phyloP scores from a whole-genome alignment of 1,140 invertebrate genomes.

The Drosophila setifemur region DNA sequence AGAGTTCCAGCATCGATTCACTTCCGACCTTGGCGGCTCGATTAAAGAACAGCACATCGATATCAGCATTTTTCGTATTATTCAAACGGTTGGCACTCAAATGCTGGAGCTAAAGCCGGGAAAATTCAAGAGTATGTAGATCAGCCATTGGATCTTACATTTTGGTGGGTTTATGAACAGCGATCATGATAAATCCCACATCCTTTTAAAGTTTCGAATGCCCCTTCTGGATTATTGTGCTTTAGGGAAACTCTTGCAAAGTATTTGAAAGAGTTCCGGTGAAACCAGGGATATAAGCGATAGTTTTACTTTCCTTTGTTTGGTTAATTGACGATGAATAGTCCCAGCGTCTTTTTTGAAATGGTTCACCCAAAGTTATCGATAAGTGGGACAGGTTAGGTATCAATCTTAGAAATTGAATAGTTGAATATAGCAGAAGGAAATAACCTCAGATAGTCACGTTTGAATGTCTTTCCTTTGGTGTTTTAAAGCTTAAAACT shows the following conservation, averaged over 20 bases:
- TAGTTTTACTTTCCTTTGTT: background rate
- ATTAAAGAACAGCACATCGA: conserved; percentile 88
- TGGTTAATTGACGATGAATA: too few relatives aligned
- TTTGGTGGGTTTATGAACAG: background rate
- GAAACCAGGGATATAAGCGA: background rate
- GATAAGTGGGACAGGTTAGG: too few relatives aligned
- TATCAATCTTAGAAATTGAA: too few relatives aligned
- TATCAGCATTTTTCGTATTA: conserved; percentile 88
- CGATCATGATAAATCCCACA: too few relatives aligned
- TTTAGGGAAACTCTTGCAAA: background rate
- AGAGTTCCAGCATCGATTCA: conserved; percentile 93
- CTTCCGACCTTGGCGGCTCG: conserved; percentile 93
- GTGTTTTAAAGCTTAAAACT: background rate
- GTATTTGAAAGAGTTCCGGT: too few relatives aligned
- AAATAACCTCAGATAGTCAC: background rate
- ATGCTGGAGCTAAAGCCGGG: conserved; percentile 48
- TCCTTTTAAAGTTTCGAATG: background rate
- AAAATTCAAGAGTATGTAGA: background rate
- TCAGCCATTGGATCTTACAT: background rate
- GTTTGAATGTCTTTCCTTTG: background rate
- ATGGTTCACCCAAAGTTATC: too few relatives aligned
- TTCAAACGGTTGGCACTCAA: conserved; percentile 85
- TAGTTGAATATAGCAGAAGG: too few relatives aligned
- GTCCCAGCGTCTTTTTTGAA: too few relatives aligned
- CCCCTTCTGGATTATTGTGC: background rate